Evolutionary conservation across 2,888 invertebrate species (phyloP), one percentile per base, ranked within the genome.

Genomic region (Hydrotaea cyrtoneurina): DNA sequence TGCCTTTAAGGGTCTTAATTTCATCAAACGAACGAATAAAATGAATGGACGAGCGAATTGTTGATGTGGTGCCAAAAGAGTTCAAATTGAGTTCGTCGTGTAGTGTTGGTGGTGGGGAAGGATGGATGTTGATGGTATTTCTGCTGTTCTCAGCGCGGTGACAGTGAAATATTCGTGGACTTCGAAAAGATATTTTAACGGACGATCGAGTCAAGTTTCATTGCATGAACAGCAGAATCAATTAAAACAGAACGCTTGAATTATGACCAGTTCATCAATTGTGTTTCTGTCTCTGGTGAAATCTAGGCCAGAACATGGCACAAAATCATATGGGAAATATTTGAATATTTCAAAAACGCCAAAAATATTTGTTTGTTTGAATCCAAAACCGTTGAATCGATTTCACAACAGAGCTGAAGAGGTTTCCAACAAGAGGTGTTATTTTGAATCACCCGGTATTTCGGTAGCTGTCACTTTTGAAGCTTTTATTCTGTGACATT

Each of bases 31-130:
- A 26, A 50, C 50, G 50, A 50, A 15, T 50, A n/a, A 59, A 59
- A 59, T 15, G 59, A 59, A 81, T 75, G 81, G 55, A 81, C 50
- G 43, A 50, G 13, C 50, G 50, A 78, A 78, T 80, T 76, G 72
- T 80, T 85, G 85, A 79, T 73, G 73, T 36, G 76, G 77, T 85
- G 82, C 85, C 85, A 85, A 78, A 66, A 72, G 15, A 11, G 23
- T 26, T 23, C 23, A 11, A 59, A 59, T 59, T 59, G 23, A 15
- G 15, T 59, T 59, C 23, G 26, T 8, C 21, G 15, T 15, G 57
- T 26, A 15, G 59, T 1, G 59, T 21, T 10, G 21, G 15, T 26
- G 59, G 7, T 55, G 55, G 21, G 23, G 21, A n/a, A n/a, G n/a
- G n/a, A n/a, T n/a, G n/a, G n/a, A n/a, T n/a, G n/a, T n/a, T n/a